Evolutionary conservation across 2,797 vertebrate genomes (phyloP), one percentile per base, ranked within the genome.

Genomic region (Melanotaenia boesemani): DNA sequence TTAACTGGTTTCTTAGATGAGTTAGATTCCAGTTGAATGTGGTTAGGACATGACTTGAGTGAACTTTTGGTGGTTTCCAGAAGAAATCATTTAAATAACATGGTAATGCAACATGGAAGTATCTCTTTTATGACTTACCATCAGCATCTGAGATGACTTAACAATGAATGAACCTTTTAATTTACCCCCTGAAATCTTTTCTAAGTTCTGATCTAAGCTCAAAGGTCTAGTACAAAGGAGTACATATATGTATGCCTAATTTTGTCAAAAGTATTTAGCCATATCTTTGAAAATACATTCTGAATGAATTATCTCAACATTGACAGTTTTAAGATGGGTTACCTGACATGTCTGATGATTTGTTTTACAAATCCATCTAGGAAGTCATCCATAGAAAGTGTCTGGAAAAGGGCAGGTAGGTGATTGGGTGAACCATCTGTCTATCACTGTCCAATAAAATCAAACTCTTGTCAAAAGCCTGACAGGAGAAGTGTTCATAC

Each of bases 1-100:
- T 68, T 41, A 66, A 61, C 77, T 63, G 70, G 58, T 72, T 76
- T 82, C 22, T 28, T 50, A 67, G 71, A 60, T 24, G 3, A 32
- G n/a, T 73, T 71, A 37, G 67, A 50, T 46, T 71, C 58, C 16
- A 52, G 54, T 62, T 63, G 59, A 37, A 36, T 50, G 56, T 9
- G 12, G 63, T 72, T 41, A 24, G 48, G 62, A 46, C 22, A 10
- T 32, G 62, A 56, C n/a, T 36, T 58, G 15, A 58, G 36, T 41
- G 13, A 28, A 4, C 50, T 69, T 66, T 69, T 55, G 50, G 58
- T 73, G 68, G 57, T 69, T 70, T 52, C 67, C 72, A 59, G 68
- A 72, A 70, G 48, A 81, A 82, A 77, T 41, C 5, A 37, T 63
- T 60, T n/a, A 72, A 75, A 54, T 46, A 72, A 75, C 75, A 68